A percentile compares a stretch with the other conserved stretches of the same genome.
These are phyloP conservation scores for Catostomus latipinnis DNA, from an alignment of 2,797 vertebrate species.

Conservation along the genomic window DNA sequence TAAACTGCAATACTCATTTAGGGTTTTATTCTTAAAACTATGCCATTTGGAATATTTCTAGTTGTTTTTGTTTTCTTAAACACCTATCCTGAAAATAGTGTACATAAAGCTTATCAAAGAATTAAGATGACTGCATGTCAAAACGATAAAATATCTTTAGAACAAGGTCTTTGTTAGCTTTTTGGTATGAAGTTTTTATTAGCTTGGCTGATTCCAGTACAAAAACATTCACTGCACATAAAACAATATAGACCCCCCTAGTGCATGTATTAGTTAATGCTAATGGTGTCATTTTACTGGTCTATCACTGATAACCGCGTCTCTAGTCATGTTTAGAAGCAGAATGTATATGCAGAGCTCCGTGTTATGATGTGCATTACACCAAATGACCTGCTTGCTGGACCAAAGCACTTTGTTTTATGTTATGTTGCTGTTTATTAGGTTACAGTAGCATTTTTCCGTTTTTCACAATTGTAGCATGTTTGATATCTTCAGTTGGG, in stretches of 20 bases:
- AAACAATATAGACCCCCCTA: conserved; percentile 65
- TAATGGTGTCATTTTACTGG: conserved; percentile 68
- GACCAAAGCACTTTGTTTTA: conserved; percentile 57
- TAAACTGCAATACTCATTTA: conserved; percentile 17
- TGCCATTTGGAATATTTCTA: conserved; percentile 56
- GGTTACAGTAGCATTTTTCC: conserved; percentile 42
- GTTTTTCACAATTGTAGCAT: conserved; percentile 46
- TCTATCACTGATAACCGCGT: conserved; percentile 68
- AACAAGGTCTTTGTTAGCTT: conserved; percentile 62
- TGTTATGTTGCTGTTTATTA: conserved; percentile 34
- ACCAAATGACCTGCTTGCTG: conserved; percentile 64
- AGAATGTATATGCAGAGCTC: conserved; percentile 76
- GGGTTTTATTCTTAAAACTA: conserved; percentile 10
- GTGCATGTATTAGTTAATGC: conserved; percentile 73
- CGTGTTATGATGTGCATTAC: conserved; percentile 68
- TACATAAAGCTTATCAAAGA: conserved; percentile 77
- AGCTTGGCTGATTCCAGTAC: conserved; percentile 70
- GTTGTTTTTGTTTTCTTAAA: conserved; percentile 35
- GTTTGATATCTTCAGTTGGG: conserved; percentile 34
- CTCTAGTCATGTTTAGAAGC: conserved; percentile 72
- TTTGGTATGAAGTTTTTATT: conserved; percentile 72
- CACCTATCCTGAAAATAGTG: conserved; percentile 68
- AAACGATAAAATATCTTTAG: conserved; percentile 49
- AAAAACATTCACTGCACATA: conserved; percentile 61
- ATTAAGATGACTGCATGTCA: conserved; percentile 76